Conservation (phyloP, 1,140 invertebrate genomes). For the Cryptotermes secundus region DNA sequence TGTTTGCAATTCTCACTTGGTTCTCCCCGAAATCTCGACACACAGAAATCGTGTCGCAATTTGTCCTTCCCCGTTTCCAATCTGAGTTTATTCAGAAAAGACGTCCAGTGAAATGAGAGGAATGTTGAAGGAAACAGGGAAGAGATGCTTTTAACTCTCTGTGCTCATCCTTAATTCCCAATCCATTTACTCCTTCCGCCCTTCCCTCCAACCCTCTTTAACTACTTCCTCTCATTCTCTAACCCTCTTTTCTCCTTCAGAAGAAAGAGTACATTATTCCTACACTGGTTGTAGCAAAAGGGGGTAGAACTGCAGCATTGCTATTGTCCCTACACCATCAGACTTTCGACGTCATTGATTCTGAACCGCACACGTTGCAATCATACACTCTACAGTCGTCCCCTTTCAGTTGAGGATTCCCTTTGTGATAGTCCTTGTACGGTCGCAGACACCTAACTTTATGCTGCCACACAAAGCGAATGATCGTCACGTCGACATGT, state of each 20-base stretch:
- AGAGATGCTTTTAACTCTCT: slow-evolving; percentile 17
- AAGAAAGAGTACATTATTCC: slow-evolving; percentile 9
- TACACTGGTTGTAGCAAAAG: background rate
- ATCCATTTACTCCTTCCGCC: slow-evolving; percentile 14
- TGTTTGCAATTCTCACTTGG: slow-evolving; percentile 4
- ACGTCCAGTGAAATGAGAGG: slow-evolving; percentile 3
- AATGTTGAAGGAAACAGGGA: background rate
- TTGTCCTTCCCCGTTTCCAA: slow-evolving; percentile 5
- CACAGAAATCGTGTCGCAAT: background rate
- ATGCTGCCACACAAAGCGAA: background rate
- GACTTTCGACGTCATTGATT: slow-evolving; percentile 15
- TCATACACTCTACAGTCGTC: background rate
- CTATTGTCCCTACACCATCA: background rate
- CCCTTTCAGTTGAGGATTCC: background rate
- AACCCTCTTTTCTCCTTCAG: background rate
- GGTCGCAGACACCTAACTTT: background rate
- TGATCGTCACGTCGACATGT: too few relatives aligned
- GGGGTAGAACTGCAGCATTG: background rate
- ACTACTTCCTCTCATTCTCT: slow-evolving; percentile 6
- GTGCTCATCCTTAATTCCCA: background rate
- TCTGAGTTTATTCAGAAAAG: slow-evolving; percentile 17
- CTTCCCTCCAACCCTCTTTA: background rate
- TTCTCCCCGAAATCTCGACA: background rate
- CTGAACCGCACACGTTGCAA: background rate
- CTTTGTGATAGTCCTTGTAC: background rate